Evolutionary conservation across 1,140 invertebrate species (phyloP), one percentile per base, ranked within the genome.

Genomic region (Panagrolaimus sp.): DNA sequence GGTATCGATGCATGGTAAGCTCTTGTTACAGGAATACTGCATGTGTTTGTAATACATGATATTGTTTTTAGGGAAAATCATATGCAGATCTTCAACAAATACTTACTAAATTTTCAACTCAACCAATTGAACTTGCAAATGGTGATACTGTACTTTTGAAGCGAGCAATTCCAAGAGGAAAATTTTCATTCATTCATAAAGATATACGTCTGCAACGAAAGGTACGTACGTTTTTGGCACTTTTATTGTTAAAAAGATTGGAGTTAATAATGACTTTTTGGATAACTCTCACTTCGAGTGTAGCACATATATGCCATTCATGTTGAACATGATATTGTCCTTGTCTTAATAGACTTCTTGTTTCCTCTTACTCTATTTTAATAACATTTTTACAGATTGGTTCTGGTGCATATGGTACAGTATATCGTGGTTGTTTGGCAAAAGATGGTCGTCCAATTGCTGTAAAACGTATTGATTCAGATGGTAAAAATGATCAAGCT

Each of bases 391-490:
- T 62, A n/a, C 48, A 77, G 77, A 77, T 80, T 51, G 74, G 76
- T 11, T 67, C 76, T 23, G 76, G 76, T 11, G 73, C 76, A 43
- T 78, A 78, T 53, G 76, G 76, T 7, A 80, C 78, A 14, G 76
- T 78, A 3, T 78, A 74, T 66, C 65, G 66, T 42, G 78, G 78
- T 31, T 27, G 44, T 25, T 57, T 77, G 13, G 62, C 65, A 9
- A 77, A 69, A 46, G 62, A 63, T 27, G 20, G 57, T 23, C 46
- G 64, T 44, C 69, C 68, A 53, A 68, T 77, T 14, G 75, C 75
- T 11, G 67, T 79, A 47, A 77, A 77, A 25, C 68, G 69, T 16
- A 67, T 77, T 43, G 75, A 74, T 65, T 77, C 77, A 44, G 74
- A 76, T 23, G 66, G 65, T 14, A 78, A 80, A 9, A 72, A 48